Evolutionary conservation across 2,888 invertebrate species (phyloP), one percentile per base, ranked within the genome.

Genomic region (Antheraea yamamai): DNA sequence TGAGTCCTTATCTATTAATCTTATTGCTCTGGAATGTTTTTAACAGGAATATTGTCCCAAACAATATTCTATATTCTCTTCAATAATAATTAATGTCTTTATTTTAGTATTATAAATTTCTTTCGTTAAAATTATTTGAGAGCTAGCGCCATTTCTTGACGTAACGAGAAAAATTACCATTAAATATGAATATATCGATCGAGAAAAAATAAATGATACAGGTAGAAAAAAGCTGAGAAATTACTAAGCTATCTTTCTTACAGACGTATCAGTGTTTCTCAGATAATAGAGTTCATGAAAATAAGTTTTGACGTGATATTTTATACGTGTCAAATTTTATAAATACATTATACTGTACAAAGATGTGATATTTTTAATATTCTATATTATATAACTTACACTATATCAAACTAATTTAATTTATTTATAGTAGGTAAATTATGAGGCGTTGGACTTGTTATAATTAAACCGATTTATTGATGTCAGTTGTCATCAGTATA

Each of bases 401-500:
- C 47, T 47, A 47, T 47, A 47, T 47, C 47, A 47, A 12, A 47
- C 12, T 47, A 47, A 47, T 47, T 47, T 47, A 47, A 47, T 12
- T 47, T 4, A 47, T 12, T 47, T 47, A 47, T 47, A 47, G 47
- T 12, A 47, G 47, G 47, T 47, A 39, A 39, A 70, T 39, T 39
- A 20, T n/a, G 12, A 70, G 39, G 39, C 55, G 52, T 55, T 26
- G 30, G 18, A 20, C 55, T 52, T 73, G 39, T 70, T 39, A 70
- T 81, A 84, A 82, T 79, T 82, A 86, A 89, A 88, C 85, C 87
- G 90, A 92, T 92, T 91, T 90, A 90, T 92, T 89, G 88, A 89
- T 89, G 93, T 90, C 93, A 91, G 89, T 91, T 85, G 89, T 92
- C 92, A 93, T 94, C 92, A 93, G 90, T 87, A 88, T 92, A 90